These are phyloP conservation scores for Oreochromis niloticus DNA, from an alignment of 2,113 vertebrate genomes.

Conservation along the genomic window DNA sequence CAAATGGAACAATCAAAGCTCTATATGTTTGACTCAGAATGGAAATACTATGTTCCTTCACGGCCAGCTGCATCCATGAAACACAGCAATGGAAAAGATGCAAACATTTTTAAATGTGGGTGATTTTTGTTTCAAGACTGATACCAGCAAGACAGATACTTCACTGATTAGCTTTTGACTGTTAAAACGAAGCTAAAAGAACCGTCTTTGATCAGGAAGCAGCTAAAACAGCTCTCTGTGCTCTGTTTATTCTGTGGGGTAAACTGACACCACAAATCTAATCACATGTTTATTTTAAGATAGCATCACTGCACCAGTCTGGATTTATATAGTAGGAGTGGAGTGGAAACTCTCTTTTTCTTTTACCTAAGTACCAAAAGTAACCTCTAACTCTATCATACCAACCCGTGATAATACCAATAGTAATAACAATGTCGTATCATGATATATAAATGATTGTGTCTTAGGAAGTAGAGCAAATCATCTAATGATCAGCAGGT, in stretches of 20 bases:
- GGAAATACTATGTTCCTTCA: background rate
- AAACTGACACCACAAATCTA: background rate
- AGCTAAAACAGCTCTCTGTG: background rate
- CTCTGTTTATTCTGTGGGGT: background rate
- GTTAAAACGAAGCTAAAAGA: background rate
- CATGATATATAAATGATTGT: background rate
- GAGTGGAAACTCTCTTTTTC: background rate
- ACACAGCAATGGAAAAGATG: background rate
- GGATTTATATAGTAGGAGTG: background rate
- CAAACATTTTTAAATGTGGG: background rate
- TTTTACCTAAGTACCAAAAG: background rate
- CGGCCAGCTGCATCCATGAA: background rate
- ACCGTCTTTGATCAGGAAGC: background rate
- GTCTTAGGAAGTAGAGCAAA: background rate
- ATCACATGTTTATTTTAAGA: background rate
- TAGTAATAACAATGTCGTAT: background rate
- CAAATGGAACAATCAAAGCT: background rate
- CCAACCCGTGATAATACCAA: background rate
- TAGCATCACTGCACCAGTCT: background rate
- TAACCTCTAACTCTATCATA: background rate
- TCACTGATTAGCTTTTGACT: background rate
- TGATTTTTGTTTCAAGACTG: background rate
- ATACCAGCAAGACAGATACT: background rate
- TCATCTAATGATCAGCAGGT: background rate
- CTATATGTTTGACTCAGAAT: background rate